Percentiles rank a stretch among this genome's conserved stretches.
phyloP scores from a whole-genome alignment of 2,888 invertebrate species.

The Eristalis intricaria region DNA sequence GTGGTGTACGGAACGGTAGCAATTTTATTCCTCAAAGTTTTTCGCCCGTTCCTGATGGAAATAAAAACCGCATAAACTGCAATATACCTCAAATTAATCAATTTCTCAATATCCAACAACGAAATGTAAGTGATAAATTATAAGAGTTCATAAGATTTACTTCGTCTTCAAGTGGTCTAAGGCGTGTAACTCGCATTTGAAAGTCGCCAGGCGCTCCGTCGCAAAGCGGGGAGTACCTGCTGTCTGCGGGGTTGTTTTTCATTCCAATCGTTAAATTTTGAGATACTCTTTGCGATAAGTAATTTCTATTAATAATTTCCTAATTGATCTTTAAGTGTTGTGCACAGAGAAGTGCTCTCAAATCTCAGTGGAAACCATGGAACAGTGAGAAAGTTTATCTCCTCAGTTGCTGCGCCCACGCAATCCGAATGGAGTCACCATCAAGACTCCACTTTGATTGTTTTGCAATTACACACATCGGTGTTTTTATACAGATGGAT shows the following conservation, averaged over 20 bases:
- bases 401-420: slow-evolving; percentile 40
- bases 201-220: slow-evolving; percentile 26
- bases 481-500: slow-evolving; percentile 25
- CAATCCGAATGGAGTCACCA: not conserved
- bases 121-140: slow-evolving; percentile 67
- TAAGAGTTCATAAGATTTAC: not conserved
- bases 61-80: slow-evolving; percentile 74
- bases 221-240: slow-evolving; percentile 21
- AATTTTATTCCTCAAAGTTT: slow-evolving; percentile 13
- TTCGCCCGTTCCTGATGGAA: slow-evolving; percentile 77
- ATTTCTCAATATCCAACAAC: slow-evolving; percentile 13
- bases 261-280: slow-evolving; percentile 38
- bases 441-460: slow-evolving; percentile 10
- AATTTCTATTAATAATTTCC: slow-evolving; percentile 64
- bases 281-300: slow-evolving; percentile 56
- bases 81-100: slow-evolving; percentile 58
- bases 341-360: not conserved
- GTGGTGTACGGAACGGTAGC: slow-evolving; percentile 32
- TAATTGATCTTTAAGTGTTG: slow-evolving; percentile 47
- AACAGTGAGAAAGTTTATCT: not conserved
- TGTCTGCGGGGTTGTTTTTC: slow-evolving; percentile 9
- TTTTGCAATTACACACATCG: slow-evolving; percentile 38
- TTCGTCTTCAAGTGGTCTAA: not conserved
- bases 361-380: not conserved
- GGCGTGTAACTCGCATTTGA: slow-evolving; percentile 12